Percentiles rank a stretch among this genome's conserved stretches.
phyloP scores from a whole-genome alignment of 2,888 invertebrate species.

The Philereme vetulata region DNA sequence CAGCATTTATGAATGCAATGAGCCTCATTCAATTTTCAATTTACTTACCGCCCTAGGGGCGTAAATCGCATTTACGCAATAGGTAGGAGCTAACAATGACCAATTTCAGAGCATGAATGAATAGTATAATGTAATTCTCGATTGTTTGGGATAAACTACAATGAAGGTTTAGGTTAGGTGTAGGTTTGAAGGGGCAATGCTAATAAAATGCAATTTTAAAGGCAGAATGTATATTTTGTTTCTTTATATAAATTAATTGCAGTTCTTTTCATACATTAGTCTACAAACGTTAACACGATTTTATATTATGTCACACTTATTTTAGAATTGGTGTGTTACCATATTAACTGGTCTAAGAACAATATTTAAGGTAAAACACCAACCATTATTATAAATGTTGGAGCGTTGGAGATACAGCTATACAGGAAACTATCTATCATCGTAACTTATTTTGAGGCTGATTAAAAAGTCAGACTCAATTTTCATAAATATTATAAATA shows the following conservation, averaged over 20 bases:
- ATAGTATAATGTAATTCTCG: no score
- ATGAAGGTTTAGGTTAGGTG: no score
- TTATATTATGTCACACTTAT: constrained; percentile 79
- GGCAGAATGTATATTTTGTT: constrained; percentile 75
- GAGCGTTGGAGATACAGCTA: constrained; percentile 37
- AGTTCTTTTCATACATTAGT: constrained; percentile 75
- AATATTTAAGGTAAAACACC: constrained; percentile 49
- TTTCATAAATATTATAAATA: constrained; percentile 34
- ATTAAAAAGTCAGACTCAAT: constrained; percentile 39
- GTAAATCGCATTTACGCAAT: no score
- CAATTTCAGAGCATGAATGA: no score
- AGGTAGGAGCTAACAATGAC: no score
- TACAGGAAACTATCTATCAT: constrained; percentile 38
- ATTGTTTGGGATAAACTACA: no score
- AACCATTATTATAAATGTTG: no score
- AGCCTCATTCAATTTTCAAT: no score
- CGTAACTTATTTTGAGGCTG: constrained; percentile 48
- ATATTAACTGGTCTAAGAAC: constrained; percentile 69
- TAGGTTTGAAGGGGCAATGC: background rate
- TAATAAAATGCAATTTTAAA: constrained; percentile 56
- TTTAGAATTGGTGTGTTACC: constrained; percentile 60
- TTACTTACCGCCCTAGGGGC: no score
- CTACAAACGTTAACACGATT: constrained; percentile 65
- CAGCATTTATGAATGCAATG: no score
- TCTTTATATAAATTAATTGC: constrained; percentile 79